These are phyloP conservation scores for Galagoides demidoff DNA, from an alignment of 2,797 vertebrate genomes.

Conservation along the genomic window DNA sequence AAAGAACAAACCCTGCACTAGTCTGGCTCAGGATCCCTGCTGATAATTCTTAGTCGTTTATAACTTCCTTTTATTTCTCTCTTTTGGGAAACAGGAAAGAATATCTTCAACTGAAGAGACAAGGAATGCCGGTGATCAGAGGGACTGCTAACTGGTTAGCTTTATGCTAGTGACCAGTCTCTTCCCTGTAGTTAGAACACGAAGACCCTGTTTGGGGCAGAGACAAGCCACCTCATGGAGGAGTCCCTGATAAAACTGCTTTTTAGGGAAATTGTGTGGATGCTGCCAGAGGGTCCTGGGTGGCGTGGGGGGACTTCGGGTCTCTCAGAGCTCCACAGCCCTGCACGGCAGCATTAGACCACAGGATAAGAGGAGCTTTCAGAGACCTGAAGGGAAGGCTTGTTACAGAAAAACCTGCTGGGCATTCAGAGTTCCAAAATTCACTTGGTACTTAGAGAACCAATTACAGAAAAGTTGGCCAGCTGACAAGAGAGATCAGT, in stretches of 20 bases:
- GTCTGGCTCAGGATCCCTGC: slow-evolving; percentile 35
- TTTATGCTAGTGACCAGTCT: not conserved
- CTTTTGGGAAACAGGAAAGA: slow-evolving; percentile 26
- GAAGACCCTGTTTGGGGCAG: not conserved
- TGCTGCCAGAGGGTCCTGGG: not conserved
- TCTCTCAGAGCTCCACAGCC: not conserved
- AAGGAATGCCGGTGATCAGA: not conserved
- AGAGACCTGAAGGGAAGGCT: not conserved
- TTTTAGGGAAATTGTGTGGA: not conserved
- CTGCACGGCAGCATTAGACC: not conserved
- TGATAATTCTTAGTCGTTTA: slow-evolving; percentile 34
- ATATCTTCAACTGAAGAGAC: slow-evolving; percentile 19
- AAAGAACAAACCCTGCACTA: slow-evolving; percentile 59
- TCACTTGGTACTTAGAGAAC: slow-evolving; percentile 62
- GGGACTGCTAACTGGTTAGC: not conserved
- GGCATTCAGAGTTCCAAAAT: slow-evolving; percentile 18
- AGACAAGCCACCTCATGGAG: not conserved
- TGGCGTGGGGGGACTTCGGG: not conserved
- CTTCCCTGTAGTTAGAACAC: not conserved
- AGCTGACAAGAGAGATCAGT: slow-evolving; percentile 51
- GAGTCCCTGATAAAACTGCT: slow-evolving; percentile 1
- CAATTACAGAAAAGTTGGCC: slow-evolving; percentile 63
- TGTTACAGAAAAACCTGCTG: not conserved
- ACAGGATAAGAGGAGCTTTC: not conserved
- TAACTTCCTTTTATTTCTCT: slow-evolving; percentile 39